Evolutionary conservation across 2,113 vertebrate species (phyloP), one percentile per base, ranked within the genome.

Genomic region (Pholis gunnellus): DNA sequence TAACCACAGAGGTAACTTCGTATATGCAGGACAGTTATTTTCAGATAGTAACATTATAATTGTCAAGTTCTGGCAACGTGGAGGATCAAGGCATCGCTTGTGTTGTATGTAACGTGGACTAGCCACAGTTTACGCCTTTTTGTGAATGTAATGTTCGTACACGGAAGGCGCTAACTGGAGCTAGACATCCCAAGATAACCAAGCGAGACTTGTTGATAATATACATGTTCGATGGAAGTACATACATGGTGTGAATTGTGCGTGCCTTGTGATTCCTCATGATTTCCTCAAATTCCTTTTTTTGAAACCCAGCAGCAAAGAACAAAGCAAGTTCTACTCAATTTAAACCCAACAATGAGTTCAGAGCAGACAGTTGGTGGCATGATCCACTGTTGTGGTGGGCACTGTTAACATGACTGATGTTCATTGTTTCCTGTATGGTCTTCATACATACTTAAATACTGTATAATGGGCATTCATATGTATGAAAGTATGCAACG

Each of bases 1-100:
- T 20, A 87, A 79, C 27, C 14, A 25, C 15, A 68, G 64, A 87
- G 81, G 83, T 86, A 90, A 87, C 29, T 2, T 79, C 25, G 22
- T 10, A 50, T 69, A 13, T 72, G 59, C 46, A 27, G 34, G 22
- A 65, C 38, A n/a, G 27, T 11, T 34, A 0, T 46, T 34, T 31
- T 10, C 31, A 78, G 42, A 9, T 56, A 17, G 18, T 56, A 29
- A 22, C 54, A 14, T 60, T 42, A 65, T 18, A 13, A 22, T 52
- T 44, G 63, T 73, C 15, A 72, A 29, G n/a, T 56, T 76, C 1
- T 79, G 67, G 48, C 59, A 36, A 52, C 36, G 52, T 70, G 36
- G 52, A 67, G 25, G 36, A 17, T 59, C 9, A 40, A 40, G 44
- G 36, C 40, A 20, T n/a, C 29, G 27, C 54, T 72, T 22, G 4